These are phyloP conservation scores for Hephaestus fuliginosus DNA, from an alignment of 2,797 vertebrate genomes.

Conservation along the genomic window DNA sequence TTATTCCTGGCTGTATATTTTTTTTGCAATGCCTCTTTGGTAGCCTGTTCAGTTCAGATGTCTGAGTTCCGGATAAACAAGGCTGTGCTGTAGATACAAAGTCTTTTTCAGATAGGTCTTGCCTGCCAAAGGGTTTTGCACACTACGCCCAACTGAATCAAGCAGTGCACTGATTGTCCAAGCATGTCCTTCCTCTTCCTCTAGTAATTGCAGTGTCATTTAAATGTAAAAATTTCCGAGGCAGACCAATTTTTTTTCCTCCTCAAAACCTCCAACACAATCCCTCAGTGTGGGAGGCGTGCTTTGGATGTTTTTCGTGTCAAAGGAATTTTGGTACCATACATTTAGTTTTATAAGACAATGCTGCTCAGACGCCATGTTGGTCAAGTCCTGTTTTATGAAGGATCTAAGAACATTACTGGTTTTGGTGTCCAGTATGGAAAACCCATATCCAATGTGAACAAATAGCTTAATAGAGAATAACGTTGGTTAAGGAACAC, in stretches of 20 bases:
- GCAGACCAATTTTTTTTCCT: conserved; percentile 38
- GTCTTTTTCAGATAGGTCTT: conserved; percentile 10
- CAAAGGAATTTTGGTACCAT: conserved; percentile 54
- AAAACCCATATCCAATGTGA: conserved; percentile 29
- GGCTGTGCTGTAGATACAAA: conserved; percentile 35
- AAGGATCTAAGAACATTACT: conserved; percentile 25
- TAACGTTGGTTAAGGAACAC: conserved; percentile 7
- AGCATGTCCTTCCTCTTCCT: conserved; percentile 48
- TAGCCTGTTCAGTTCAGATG: conserved; percentile 44
- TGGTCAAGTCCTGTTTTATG: conserved; percentile 33
- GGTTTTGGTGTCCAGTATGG: conserved; percentile 23
- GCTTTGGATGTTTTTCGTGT: conserved; percentile 55
- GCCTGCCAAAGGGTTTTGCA: conserved; percentile 57
- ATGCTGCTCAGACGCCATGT: conserved; percentile 36
- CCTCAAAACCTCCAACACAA: conserved; percentile 45
- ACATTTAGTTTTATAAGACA: conserved; percentile 67
- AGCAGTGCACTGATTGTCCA: conserved; percentile 28
- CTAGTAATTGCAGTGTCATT: conserved; percentile 63
- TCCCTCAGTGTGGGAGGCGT: conserved; percentile 45
- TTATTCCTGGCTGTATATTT: conserved; percentile 35
- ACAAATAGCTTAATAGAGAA: conserved; percentile 6
- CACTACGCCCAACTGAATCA: conserved; percentile 52
- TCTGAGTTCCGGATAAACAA: conserved; percentile 50
- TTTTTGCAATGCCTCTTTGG: conserved; percentile 10
- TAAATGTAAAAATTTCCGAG: conserved; percentile 57